Evolutionary conservation across 2,113 vertebrate genomes (phyloP), one percentile per base, ranked within the genome.

Genomic region (Lagenorhynchus albirostris): DNA sequence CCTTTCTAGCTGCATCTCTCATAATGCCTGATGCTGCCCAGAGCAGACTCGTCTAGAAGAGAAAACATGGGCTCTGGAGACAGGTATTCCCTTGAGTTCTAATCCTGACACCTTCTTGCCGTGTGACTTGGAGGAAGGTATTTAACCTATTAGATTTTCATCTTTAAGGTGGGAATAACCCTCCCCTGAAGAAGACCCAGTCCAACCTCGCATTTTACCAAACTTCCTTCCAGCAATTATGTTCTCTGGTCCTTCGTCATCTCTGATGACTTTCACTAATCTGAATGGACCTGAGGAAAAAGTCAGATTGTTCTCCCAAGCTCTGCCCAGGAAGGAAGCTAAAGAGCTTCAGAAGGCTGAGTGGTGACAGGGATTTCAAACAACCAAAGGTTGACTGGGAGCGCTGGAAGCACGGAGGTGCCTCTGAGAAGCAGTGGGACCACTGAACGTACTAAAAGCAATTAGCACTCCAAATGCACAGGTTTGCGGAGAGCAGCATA

Each of bases 171-270:
- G 29, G 12, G 38, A 58, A 10, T 68, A 33, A 86, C 68, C n/a
- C 58, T 88, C 77, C 38, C 23, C 15, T 55, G 9, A 88, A 88
- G 65, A 65, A 26, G 7, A 44, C 29, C 3, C 41, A 31, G 10
- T 17, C 60, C 47, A 4, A 17, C 38, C 2, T 38, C 6, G 3
- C 82, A 36, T 41, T 63, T 63, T 50, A 60, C 47, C 76, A 31
- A 36, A 92, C 26, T 41, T 23, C 44, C 44, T 88, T 33, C 36
- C 60, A 58, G 11, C 1, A 1, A 44, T 7, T 36, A 18, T 14
- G 12, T 6, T 55, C 50, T 70, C 5, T 0, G 20, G 11, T n/a
- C 41, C 29, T 62, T n/a, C 21, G 13, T 73, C 3, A 0, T 68
- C 73, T 74, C 76, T 41, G 15, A 76, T 41, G 94, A 83, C 44